Evolutionary conservation across 2,888 invertebrate species (phyloP).

Genomic region (Dicycla oo): DNA sequence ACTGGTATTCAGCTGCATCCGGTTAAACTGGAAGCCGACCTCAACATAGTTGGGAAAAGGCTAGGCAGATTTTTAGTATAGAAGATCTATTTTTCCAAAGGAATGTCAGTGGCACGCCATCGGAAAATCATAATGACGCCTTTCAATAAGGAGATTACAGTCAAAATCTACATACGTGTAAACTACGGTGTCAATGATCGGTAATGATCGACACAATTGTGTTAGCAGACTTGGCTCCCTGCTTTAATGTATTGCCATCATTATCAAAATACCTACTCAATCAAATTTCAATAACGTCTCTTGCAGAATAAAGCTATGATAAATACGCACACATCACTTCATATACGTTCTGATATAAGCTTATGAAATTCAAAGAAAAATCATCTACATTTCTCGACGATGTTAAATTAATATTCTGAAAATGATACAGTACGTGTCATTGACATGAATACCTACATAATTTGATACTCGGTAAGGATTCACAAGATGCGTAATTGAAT

Average conservation of each 20-base stretch:
- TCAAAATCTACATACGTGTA: no score
- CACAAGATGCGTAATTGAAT: constrained; percentile 25
- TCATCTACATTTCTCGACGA: constrained; percentile 21
- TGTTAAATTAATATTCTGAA: constrained; percentile 58
- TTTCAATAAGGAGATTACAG: no score
- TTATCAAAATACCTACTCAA: neutral
- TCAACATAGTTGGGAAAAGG: no score
- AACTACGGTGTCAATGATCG: no score
- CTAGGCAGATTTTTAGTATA: no score
- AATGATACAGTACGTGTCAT: constrained; percentile 32
- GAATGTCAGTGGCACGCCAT: no score
- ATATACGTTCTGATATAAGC: neutral
- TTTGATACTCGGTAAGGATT: constrained; percentile 23
- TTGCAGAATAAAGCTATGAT: neutral
- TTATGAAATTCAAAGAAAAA: constrained; percentile 29
- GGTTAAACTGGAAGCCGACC: no score
- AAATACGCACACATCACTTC: constrained; percentile 4
- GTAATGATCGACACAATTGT: no score
- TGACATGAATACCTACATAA: constrained; percentile 26
- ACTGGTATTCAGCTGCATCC: no score
- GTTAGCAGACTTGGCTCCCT: neutral
- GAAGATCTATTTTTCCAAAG: no score
- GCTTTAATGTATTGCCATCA: neutral
- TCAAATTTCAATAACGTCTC: no score
- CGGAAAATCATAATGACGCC: no score